These are phyloP conservation scores for Eudemis profundana DNA, from an alignment of 2,888 invertebrate genomes.

Conservation along the genomic window DNA sequence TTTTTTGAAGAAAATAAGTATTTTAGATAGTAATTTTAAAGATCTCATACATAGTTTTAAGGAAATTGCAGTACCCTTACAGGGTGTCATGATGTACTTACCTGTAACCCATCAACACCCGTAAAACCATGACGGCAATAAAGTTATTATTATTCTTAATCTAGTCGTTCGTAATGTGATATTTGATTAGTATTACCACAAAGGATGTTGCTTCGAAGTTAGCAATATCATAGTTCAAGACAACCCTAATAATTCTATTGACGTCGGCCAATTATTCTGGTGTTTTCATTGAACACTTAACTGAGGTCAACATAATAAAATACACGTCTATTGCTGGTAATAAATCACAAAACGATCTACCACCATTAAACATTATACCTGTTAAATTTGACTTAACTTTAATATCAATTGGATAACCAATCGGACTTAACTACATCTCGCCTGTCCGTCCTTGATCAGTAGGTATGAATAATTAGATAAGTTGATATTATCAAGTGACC, in stretches of 20 bases:
- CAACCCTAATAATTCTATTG: constrained; percentile 18
- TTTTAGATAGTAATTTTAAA: no score
- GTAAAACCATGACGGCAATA: no score
- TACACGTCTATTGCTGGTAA: constrained; percentile 14
- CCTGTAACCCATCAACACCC: no score
- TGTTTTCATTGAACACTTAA: constrained; percentile 22
- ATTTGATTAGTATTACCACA: no score
- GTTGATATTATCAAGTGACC: constrained; percentile 7
- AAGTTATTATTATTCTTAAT: no score
- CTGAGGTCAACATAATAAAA: constrained; percentile 33
- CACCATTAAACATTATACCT: constrained; percentile 21
- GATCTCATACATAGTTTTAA: no score
- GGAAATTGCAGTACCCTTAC: no score
- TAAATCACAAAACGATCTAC: constrained; percentile 23
- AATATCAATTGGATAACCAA: background rate
- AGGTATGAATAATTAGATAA: constrained; percentile 23
- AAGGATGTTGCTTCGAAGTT: background rate
- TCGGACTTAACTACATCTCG: constrained; percentile 8
- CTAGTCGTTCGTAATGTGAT: no score
- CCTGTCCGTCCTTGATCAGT: constrained; percentile 12
- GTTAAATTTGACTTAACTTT: constrained; percentile 12
- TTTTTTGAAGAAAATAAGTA: no score
- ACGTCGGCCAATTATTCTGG: background rate
- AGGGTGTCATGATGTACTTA: no score
- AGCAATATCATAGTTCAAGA: constrained; percentile 22